Evolutionary conservation across 2,113 vertebrate species (phyloP).

Genomic region (Galeopterus variegatus): DNA sequence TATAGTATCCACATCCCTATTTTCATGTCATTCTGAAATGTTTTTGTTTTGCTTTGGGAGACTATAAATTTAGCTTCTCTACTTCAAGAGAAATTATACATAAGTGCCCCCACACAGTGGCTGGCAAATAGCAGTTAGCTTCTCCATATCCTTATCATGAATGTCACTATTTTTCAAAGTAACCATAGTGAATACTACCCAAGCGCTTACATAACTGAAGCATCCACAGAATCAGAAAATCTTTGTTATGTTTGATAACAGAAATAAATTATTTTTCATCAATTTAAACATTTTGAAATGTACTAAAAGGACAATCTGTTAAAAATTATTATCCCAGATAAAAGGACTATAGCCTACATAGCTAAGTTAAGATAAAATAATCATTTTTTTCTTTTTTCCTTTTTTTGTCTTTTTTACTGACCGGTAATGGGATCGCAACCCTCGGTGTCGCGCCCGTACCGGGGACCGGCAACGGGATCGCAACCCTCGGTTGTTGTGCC

Average conservation of each 20-base stretch:
- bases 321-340: conserved; percentile 10
- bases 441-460: no score
- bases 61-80: conserved; percentile 7
- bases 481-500: no score
- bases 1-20: neutral
- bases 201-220: neutral
- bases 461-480: no score
- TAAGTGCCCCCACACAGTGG: neutral
- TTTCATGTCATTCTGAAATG: conserved; percentile 29
- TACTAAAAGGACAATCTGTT: conserved; percentile 39
- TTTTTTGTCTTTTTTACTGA: no score
- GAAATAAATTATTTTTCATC: conserved; percentile 45
- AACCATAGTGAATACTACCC: neutral
- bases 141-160: neutral
- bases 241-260: neutral
- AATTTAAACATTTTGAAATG: conserved; percentile 46
- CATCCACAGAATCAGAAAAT: conserved; percentile 29
- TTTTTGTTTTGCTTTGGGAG: conserved; percentile 3
- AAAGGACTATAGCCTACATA: neutral
- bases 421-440: no score
- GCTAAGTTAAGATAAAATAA: neutral
- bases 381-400: no score
- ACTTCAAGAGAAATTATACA: conserved; percentile 20
- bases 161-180: conserved; percentile 45
- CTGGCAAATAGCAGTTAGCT: neutral